Evolutionary conservation across 2,797 vertebrate genomes (phyloP), one percentile per base, ranked within the genome.

Genomic region (Pseudocheirus occidentalis): DNA sequence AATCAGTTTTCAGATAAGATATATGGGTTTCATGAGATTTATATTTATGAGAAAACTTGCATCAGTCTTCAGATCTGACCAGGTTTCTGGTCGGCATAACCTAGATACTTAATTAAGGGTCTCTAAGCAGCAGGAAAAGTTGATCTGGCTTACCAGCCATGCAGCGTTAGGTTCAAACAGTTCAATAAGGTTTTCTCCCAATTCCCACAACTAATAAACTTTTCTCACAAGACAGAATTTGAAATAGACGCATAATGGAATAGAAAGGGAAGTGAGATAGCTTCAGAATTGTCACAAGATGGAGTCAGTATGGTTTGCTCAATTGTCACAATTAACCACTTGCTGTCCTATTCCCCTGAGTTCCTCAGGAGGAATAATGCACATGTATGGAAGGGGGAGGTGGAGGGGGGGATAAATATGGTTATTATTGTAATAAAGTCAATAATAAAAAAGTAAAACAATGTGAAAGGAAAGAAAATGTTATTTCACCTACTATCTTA

Each of bases 391-490:
- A 28, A 28, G 10, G 57, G 27, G 11, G 28, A 10, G 5, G 4
- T 1, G 13, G 13, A 14, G 59, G 14, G 59, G 14, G 3, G 7
- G 18, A 46, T 27, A 81, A 27, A 40, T 81, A 18, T 73, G 21
- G 73, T 55, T 73, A 5, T 93, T 95, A 95, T 12, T 73, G 58
- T 90, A 27, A 73, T 91, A 94, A 46, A 4, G 16, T 53, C 1
- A 54, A 55, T 2, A 55, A 11, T 3, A n/a, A 62, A 81, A 56
- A 21, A 27, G 95, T 31, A 28, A 40, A 46, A 56, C 5, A 54
- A 57, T 57, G 66, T 56, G 56, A 92, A 90, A 28, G 1, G 94
- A 66, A 24, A 40, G 46, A 94, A 90, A 91, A 92, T 95, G 29
- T 1, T 1, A 91, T 91, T 29, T 54, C 90, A 50, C n/a, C 53